phyloP scores from a whole-genome alignment of 2,797 vertebrate species.

The Anniella stebbinsi region DNA sequence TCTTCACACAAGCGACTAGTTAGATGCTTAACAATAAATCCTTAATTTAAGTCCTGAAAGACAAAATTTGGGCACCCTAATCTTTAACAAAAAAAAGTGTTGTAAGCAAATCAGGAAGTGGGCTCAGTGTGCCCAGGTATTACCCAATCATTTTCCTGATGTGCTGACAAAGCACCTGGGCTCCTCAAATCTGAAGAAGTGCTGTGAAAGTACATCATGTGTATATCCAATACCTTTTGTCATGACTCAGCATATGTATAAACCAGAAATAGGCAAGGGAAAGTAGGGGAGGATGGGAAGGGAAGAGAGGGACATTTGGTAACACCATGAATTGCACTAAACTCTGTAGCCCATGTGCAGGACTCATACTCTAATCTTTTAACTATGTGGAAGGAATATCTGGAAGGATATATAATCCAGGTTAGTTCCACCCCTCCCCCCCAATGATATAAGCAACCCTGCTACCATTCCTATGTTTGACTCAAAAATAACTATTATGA shows the following conservation, averaged over 20 bases:
- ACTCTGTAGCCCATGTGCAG: no score
- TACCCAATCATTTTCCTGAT: neutral
- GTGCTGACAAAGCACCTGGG: neutral
- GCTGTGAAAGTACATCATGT: neutral
- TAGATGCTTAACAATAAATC: neutral
- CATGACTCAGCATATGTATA: neutral
- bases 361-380: neutral
- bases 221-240: neutral
- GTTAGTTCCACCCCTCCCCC: neutral
- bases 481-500: neutral
- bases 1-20: neutral
- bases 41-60: neutral
- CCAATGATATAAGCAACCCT: neutral
- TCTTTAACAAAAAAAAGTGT: constrained; percentile 12
- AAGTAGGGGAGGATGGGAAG: neutral
- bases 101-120: neutral
- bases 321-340: neutral
- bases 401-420: neutral
- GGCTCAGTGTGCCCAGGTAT: neutral
- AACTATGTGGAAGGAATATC: neutral
- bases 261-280: neutral
- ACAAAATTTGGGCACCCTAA: neutral
- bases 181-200: neutral
- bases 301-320: neutral
- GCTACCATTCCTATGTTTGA: neutral